Base-by-base conservation (phyloP, 1,140 invertebrate genomes). In the Caerostris extrusa region DNA sequence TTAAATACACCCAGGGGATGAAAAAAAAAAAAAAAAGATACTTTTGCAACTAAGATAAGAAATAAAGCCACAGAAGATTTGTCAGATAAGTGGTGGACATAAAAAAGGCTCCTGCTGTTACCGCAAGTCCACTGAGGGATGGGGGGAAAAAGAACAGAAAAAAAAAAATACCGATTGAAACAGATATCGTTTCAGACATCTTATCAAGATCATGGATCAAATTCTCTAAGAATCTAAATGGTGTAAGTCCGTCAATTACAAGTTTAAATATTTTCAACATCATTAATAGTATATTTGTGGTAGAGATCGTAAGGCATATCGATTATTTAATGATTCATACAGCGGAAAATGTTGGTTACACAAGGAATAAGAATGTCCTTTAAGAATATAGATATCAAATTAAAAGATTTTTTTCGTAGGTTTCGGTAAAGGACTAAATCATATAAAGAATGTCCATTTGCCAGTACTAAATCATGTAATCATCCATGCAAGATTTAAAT, bases 11-110 rank as follows among this genome's bases (percentile, higher is more conserved):
- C 10, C 50, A 34, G 10, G 34, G 71, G 34, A 77, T 53, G 7
- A 77, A 77, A 77, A 50, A 77, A 5, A 12, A 77, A 77, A 7
- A 50, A 50, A 77, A 77, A 77, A 67, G n/a, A 69, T n/a, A 69
- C 67, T 19, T 12, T 77, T 50, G 10, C 34, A 10, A 4, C 34
- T 12, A 50, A 50, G 71, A 77, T 77, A 19, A 77, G 53, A 77
- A 50, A 77, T 77, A 53, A 77, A 77, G 71, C 12, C 10, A 12
- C 19, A 50, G n/a, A 53, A 77, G 71, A 77, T 53, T 77, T 77
- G 71, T 77, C 71, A 14, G 71, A 77, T 77, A 77, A 77, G 71
- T 77, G 71, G 7, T 5, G 71, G 71, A 50, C 71, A 77, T 77
- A 77, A 53, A 77, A 77, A 50, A 12, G 53, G 34, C 71, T 77